Conservation (phyloP, 2,888 invertebrate genomes). For the Platycnemis pennipes region DNA sequence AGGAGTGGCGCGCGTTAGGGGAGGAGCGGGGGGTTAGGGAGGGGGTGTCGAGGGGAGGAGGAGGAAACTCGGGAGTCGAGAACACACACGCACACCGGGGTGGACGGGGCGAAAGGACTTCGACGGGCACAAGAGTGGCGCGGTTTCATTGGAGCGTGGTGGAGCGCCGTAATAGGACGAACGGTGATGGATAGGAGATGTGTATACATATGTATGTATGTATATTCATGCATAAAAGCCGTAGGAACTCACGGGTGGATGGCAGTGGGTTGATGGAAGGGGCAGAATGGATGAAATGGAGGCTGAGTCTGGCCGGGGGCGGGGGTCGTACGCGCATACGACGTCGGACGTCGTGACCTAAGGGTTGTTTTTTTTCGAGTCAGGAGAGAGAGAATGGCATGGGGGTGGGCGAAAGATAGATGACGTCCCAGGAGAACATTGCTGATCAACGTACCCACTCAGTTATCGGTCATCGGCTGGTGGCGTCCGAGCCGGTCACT, state of each 20-base stretch:
- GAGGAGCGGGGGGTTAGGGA: not conserved
- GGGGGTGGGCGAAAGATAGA: not conserved
- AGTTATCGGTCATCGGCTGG: not conserved
- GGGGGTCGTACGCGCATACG: not conserved
- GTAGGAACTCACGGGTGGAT: not conserved
- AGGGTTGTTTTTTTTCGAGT: not conserved
- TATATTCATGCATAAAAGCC: not conserved
- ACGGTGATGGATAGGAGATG: not conserved
- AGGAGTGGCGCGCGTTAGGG: not conserved
- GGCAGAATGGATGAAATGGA: not conserved
- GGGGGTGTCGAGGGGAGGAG: not conserved
- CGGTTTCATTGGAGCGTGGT: not conserved
- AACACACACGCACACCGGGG: not conserved
- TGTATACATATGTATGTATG: no score
- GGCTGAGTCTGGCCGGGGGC: not conserved
- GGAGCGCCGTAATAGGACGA: not conserved
- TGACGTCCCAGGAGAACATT: not conserved
- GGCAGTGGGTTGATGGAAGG: not conserved
- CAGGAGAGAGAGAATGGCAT: not conserved
- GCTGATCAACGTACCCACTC: not conserved
- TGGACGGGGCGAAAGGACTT: not conserved
- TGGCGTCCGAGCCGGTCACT: not conserved
- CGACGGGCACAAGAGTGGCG: not conserved
- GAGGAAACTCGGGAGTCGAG: not conserved
- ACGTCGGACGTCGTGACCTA: not conserved